phyloP scores from a whole-genome alignment of 1,140 invertebrate species.

The Spodoptera frugiperda region DNA sequence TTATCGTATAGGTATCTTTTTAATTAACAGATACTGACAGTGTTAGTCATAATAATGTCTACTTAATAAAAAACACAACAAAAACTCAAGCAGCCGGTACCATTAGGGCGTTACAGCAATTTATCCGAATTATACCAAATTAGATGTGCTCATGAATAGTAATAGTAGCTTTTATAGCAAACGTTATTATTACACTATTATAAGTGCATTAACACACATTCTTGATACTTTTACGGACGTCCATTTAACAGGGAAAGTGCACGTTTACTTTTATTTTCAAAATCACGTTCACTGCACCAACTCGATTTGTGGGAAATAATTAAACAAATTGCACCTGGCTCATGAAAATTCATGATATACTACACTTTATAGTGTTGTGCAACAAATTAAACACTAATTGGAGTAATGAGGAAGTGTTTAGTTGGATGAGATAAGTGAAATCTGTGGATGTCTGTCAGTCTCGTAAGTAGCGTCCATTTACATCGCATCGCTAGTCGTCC shows the following conservation, averaged over 20 bases:
- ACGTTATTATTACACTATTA: slow-evolving; percentile 62
- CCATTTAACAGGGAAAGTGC: slow-evolving; percentile 55
- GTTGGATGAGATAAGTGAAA: slow-evolving; percentile 26
- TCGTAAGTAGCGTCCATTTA: slow-evolving; percentile 5
- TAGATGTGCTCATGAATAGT: slow-evolving; percentile 57
- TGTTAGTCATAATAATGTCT: not conserved
- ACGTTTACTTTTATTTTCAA: slow-evolving; percentile 54
- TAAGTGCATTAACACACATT: slow-evolving; percentile 64
- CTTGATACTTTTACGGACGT: slow-evolving; percentile 31
- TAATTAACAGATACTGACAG: not conserved
- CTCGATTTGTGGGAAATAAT: slow-evolving; percentile 17
- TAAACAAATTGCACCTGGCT: slow-evolving; percentile 19
- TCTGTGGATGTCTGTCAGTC: slow-evolving; percentile 27
- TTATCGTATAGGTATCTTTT: no score
- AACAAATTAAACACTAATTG: slow-evolving; percentile 30
- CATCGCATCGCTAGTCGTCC: not conserved
- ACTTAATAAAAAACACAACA: not conserved
- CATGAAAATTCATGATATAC: slow-evolving; percentile 27
- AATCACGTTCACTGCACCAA: slow-evolving; percentile 20
- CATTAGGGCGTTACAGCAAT: slow-evolving; percentile 49
- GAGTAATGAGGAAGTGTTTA: slow-evolving; percentile 27
- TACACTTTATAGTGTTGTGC: not conserved
- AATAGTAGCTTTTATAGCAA: slow-evolving; percentile 55
- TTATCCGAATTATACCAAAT: slow-evolving; percentile 54
- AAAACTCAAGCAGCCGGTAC: slow-evolving; percentile 10